Evolutionary conservation across 2,888 invertebrate genomes (phyloP).

Genomic region (Lochmaea capreae): DNA sequence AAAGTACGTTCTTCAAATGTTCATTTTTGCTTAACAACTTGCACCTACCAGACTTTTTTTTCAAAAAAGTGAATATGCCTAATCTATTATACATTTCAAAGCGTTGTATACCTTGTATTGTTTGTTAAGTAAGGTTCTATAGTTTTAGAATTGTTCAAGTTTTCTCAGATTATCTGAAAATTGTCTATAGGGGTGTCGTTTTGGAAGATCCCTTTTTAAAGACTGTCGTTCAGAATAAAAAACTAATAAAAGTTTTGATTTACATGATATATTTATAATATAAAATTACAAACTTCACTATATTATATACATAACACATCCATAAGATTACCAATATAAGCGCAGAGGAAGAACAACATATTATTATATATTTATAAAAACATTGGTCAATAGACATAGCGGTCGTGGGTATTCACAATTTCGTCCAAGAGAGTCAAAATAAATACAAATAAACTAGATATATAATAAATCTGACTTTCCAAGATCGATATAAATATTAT

Average conservation of each 20-base stretch:
- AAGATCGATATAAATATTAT: conserved; percentile 18
- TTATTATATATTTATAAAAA: conserved; percentile 15
- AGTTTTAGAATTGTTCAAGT: too few species aligned
- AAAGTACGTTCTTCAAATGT: too few species aligned
- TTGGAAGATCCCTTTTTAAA: too few species aligned
- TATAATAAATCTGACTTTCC: conserved; percentile 15
- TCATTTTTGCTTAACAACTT: too few species aligned
- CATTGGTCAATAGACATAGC: conserved; percentile 54
- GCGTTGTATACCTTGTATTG: too few species aligned
- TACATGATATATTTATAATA: conserved; percentile 15
- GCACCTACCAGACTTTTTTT: too few species aligned
- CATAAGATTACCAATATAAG: conserved; percentile 34
- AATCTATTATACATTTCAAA: too few species aligned
- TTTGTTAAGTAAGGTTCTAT: too few species aligned
- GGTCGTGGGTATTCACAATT: conserved; percentile 50
- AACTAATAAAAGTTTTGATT: not conserved
- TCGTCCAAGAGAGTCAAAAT: conserved; percentile 39
- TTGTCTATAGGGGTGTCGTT: too few species aligned
- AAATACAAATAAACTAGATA: conserved; percentile 44
- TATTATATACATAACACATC: conserved; percentile 38
- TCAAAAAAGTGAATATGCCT: too few species aligned
- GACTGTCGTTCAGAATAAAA: too few species aligned
- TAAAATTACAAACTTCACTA: conserved; percentile 37
- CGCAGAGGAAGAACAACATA: conserved; percentile 40
- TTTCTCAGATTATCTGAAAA: too few species aligned